Evolutionary conservation across 2,113 vertebrate genomes (phyloP).

Genomic region (Ageneiosus marmoratus): DNA sequence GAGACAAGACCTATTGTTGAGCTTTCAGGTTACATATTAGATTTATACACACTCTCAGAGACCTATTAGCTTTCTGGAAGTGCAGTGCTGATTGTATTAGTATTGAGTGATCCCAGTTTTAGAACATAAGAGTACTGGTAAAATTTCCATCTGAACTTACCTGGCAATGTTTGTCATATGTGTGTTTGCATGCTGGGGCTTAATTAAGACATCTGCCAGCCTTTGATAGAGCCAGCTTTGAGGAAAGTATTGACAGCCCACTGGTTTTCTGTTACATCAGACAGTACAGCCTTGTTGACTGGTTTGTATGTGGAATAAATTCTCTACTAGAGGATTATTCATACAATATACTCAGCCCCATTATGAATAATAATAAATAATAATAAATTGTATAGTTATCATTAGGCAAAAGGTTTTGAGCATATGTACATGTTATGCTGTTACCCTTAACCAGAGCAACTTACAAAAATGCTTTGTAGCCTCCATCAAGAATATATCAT

Average conservation of each 20-base stretch:
- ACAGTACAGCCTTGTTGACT: not conserved
- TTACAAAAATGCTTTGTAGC: not conserved
- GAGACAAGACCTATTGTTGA: not conserved
- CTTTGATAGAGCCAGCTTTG: not conserved
- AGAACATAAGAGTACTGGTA: constrained; percentile 18
- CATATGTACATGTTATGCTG: no score
- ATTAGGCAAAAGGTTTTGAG: not conserved
- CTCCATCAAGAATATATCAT: not conserved
- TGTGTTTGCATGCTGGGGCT: not conserved
- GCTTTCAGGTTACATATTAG: constrained; percentile 18
- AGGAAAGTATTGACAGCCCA: not conserved
- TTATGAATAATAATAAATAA: not conserved
- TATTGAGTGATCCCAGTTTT: not conserved
- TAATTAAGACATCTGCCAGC: constrained; percentile 36
- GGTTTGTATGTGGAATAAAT: not conserved
- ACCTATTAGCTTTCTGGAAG: constrained; percentile 13
- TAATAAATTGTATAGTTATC: not conserved
- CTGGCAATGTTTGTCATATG: constrained; percentile 32
- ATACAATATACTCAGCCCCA: not conserved
- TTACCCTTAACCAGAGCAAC: not conserved
- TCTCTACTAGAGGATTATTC: not conserved
- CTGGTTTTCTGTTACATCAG: constrained; percentile 17
- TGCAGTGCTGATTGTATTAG: constrained; percentile 18
- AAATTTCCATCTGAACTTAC: constrained; percentile 8
- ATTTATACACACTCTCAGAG: constrained; percentile 4